Evolutionary conservation across 92 coral and sea anemone species (phyloP).

Genomic region (Montipora capitata): DNA sequence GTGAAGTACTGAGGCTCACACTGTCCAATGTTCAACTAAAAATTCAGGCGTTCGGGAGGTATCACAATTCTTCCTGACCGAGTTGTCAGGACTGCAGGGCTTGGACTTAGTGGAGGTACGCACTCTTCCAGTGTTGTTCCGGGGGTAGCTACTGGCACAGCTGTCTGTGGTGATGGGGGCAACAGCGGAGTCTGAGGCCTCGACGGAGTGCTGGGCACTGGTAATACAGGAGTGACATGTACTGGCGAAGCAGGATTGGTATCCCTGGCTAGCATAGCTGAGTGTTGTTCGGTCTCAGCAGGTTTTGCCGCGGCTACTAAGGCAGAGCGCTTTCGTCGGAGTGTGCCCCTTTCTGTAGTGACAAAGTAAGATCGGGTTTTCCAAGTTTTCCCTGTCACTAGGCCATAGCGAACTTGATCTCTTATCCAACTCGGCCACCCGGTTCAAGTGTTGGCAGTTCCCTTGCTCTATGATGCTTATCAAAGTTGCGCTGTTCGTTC

Average conservation of each 20-base stretch:
- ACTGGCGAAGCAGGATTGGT: background rate
- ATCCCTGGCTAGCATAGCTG: too few species aligned
- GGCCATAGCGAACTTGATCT: slow-evolving; percentile 49
- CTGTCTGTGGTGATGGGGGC: background rate
- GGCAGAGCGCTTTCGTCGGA: slow-evolving; percentile 46
- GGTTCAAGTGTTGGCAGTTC: too few species aligned
- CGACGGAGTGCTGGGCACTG: too few species aligned
- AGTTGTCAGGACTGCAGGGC: background rate
- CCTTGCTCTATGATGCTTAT: slow-evolving; percentile 65
- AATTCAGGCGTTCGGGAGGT: slow-evolving; percentile 5
- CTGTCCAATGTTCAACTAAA: background rate
- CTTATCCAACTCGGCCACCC: slow-evolving; percentile 29
- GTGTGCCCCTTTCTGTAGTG: slow-evolving; percentile 21
- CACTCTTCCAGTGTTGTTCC: background rate
- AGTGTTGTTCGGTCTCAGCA: background rate
- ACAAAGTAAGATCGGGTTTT: slow-evolving; percentile 44
- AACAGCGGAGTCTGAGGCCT: background rate
- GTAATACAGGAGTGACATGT: background rate
- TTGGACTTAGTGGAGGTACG: background rate
- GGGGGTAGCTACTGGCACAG: background rate
- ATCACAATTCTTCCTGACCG: slow-evolving; percentile 15
- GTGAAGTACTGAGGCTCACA: background rate
- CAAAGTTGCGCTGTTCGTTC: slow-evolving; percentile 56
- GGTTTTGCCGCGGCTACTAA: background rate
- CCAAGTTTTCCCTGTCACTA: slow-evolving; percentile 28